Conservation (phyloP, 2,113 vertebrate species). For the Bubo blakistoni region DNA sequence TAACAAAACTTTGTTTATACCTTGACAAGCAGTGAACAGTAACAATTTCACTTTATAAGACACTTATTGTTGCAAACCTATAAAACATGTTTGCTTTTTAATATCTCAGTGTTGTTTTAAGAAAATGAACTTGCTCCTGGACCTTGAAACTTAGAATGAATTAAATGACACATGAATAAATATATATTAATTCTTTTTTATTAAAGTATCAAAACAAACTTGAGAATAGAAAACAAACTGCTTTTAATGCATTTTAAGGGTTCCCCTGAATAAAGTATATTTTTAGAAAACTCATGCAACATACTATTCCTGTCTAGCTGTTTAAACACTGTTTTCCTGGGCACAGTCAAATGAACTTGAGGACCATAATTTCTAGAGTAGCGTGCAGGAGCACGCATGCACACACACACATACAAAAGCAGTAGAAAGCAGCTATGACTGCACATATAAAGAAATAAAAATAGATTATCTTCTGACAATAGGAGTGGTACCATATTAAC, state of each 20-base stretch:
- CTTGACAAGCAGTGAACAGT: neutral
- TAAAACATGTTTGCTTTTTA: neutral
- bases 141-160: neutral
- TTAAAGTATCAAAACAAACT: constrained; percentile 75
- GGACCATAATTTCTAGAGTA: neutral
- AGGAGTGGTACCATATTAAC: constrained; percentile 43
- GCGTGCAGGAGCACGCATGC: neutral
- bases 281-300: constrained; percentile 47
- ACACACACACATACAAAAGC: neutral
- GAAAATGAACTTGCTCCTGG: neutral
- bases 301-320: neutral
- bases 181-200: constrained; percentile 71
- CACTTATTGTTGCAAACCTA: neutral
- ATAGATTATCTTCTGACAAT: constrained; percentile 45
- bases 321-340: neutral
- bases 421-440: constrained; percentile 29
- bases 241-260: constrained; percentile 48
- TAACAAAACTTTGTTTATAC: neutral
- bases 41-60: neutral
- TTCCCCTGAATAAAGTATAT: constrained; percentile 17
- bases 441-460: constrained; percentile 48
- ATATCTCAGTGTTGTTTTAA: neutral
- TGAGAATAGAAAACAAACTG: constrained; percentile 66
- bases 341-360: neutral
- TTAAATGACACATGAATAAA: constrained; percentile 34